Evolutionary conservation across 2,888 invertebrate genomes (phyloP), one percentile per base, ranked within the genome.

Genomic region (Amitus sp.): DNA sequence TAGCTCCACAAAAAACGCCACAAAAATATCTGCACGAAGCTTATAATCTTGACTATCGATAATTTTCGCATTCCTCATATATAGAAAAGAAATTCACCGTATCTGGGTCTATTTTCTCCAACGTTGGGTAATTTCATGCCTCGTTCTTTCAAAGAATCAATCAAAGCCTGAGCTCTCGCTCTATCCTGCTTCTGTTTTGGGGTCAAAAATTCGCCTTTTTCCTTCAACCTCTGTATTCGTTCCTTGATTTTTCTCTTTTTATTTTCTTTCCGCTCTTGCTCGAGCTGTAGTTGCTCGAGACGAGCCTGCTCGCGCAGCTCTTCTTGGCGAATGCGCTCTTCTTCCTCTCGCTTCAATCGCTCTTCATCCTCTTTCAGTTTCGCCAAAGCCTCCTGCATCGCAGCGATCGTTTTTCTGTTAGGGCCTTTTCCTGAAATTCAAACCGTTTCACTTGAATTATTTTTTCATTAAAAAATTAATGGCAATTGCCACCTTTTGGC

Each of bases 181-280:
- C 92, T 89, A 72, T 95, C 95, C 67, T 93, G 93, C 79, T 95
- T 96, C 79, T 99, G 96, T 82, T 96, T 96, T 0, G 94, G 90
- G 1, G 96, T 96, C 57, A 98, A 83, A 27, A 96, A 85, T 83
- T 96, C 98, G 1, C 98, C 98, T 84, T 98, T 98, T n/a, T 94
- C 94, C 82, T 98, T 98, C 70, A 96, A 85, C 76, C 95, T 87
- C 74, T 95, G 95, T 82, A 94, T 95, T 47, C 93, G 87, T 77
- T 96, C 96, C 76, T 95, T 95, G 83, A 96, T 95, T 77, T 94
- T 94, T 74, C 92, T 91, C 79, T 95, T 98, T 80, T 92, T 95
- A 76, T 88, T 89, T 68, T 94, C 94, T 77, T 93, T 96, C 64
- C 87, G 72, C 79, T 98, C 97, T 73, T 94, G 91, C 79, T 97